Conservation (phyloP, 2,797 vertebrate species). For the Brachyalestes nurse region DNA sequence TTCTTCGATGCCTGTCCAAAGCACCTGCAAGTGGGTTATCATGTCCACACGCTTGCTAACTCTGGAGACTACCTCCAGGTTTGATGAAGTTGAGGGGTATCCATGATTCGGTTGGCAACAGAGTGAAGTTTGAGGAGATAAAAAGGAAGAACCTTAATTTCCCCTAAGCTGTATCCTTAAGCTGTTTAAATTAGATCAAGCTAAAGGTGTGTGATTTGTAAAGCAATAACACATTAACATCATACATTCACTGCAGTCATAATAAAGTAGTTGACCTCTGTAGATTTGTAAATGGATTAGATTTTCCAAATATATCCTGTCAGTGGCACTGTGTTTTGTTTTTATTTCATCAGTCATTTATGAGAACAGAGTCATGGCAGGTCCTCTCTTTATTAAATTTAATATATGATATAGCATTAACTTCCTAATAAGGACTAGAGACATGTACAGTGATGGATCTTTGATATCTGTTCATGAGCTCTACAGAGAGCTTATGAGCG, state of each 20-base stretch:
- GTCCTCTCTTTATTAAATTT: slow-evolving; percentile 36
- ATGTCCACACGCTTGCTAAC: slow-evolving; percentile 1
- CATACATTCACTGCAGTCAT: not conserved
- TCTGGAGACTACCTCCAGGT: not conserved
- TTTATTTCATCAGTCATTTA: slow-evolving; percentile 5
- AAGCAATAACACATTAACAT: not conserved
- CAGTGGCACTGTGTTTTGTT: not conserved
- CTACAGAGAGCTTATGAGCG: slow-evolving; percentile 56
- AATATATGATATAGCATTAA: slow-evolving; percentile 49
- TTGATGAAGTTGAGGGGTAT: slow-evolving; percentile 15
- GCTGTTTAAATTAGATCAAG: slow-evolving; percentile 5
- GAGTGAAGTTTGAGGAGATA: slow-evolving; percentile 12
- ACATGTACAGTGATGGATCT: slow-evolving; percentile 55
- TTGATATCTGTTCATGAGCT: slow-evolving; percentile 53
- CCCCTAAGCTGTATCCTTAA: slow-evolving; percentile 16
- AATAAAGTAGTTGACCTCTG: not conserved
- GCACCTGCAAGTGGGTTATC: not conserved
- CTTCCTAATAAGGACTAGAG: slow-evolving; percentile 46
- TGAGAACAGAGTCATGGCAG: slow-evolving; percentile 4
- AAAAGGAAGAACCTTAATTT: slow-evolving; percentile 19
- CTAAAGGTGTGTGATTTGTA: not conserved
- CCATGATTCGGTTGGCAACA: slow-evolving; percentile 17
- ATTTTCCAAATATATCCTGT: not conserved
- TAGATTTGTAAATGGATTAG: not conserved
- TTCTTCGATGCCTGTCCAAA: not conserved